Conservation (phyloP, 2,797 vertebrate species). For the Clarias pachynema region DNA sequence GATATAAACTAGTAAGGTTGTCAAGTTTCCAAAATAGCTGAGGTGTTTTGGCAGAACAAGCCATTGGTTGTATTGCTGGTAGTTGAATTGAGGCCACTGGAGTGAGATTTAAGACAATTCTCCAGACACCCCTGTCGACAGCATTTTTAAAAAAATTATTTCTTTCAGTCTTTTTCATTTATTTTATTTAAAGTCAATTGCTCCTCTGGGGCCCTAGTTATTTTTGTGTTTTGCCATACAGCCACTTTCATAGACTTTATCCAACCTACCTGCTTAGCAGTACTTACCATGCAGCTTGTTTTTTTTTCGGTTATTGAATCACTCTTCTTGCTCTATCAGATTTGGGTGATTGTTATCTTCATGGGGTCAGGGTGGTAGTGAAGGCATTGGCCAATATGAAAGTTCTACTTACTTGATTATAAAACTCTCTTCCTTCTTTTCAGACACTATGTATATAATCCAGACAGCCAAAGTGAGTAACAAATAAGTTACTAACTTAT, state of each 20-base stretch:
- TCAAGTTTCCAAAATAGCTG: background rate
- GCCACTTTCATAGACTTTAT: background rate
- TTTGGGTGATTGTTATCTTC: background rate
- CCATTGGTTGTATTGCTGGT: background rate
- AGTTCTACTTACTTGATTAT: background rate
- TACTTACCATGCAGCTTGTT: background rate
- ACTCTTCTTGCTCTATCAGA: background rate
- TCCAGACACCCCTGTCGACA: background rate
- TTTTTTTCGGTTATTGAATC: background rate
- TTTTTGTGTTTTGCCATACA: background rate
- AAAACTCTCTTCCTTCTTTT: too few species aligned
- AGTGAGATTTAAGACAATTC: background rate
- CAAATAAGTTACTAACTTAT: too few species aligned
- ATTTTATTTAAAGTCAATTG: background rate
- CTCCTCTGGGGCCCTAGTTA: background rate
- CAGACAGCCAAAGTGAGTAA: too few species aligned
- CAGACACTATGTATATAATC: too few species aligned
- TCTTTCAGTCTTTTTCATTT: background rate
- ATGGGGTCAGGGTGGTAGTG: background rate
- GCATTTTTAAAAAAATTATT: background rate
- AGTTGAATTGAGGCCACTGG: background rate
- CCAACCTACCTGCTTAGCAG: background rate
- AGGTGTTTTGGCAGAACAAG: background rate
- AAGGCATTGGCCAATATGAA: background rate
- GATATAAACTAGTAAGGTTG: background rate